A percentile compares a stretch with the other conserved stretches of the same genome.
Conservation (phyloP, 2,113 vertebrate genomes). For the Amphiprion ocellaris region DNA sequence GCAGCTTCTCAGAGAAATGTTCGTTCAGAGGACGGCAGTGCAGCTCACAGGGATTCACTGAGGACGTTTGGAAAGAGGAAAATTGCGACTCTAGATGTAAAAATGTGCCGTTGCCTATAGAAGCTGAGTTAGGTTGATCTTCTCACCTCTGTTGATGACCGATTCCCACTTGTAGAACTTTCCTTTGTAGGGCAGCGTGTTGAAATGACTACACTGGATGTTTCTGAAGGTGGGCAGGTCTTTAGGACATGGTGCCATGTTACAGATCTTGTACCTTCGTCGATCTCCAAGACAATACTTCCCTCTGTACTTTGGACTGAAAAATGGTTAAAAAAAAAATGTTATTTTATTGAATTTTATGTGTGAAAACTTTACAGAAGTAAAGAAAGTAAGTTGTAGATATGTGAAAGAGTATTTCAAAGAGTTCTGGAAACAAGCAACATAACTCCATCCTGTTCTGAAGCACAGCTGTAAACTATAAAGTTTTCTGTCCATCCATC, state of each 20-base stretch:
- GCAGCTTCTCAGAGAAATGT: slow-evolving; percentile 91
- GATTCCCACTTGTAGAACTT: slow-evolving; percentile 91
- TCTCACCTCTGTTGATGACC: slow-evolving; percentile 88
- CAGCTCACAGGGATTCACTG: slow-evolving; percentile 94
- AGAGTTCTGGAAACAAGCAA: no score
- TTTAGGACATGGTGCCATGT: slow-evolving; percentile 76
- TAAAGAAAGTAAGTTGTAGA: no score
- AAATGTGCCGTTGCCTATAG: neutral
- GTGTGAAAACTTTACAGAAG: no score
- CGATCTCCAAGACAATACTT: slow-evolving; percentile 93
- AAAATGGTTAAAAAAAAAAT: neutral
- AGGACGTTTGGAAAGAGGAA: neutral
- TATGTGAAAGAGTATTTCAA: no score
- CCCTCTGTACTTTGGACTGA: slow-evolving; percentile 90
- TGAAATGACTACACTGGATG: slow-evolving; percentile 92
- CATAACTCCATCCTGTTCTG: no score
- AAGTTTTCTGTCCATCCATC: no score
- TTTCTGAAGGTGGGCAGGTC: slow-evolving; percentile 89
- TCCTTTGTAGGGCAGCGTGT: slow-evolving; percentile 89
- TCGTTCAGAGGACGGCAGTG: slow-evolving; percentile 90
- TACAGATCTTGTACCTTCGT: slow-evolving; percentile 89
- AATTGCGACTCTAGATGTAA: no score
- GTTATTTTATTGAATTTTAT: neutral
- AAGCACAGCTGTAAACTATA: no score
- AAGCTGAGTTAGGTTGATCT: neutral